Conservation (phyloP, 2,797 vertebrate genomes). For the Picus viridis region DNA sequence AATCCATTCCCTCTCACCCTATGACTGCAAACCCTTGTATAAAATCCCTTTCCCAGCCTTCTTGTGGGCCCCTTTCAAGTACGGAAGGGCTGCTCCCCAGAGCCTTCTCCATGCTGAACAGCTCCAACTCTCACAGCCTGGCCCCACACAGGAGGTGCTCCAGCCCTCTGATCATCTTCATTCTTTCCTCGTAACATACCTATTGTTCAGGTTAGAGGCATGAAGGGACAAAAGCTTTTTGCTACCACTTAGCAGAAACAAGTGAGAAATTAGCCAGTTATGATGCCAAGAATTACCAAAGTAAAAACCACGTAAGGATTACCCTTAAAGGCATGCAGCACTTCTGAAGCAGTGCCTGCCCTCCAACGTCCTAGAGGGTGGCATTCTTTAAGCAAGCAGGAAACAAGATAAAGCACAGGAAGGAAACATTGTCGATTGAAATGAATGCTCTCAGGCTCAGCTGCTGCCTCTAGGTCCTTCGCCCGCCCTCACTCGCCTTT, state of each 20-base stretch:
- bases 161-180: neutral
- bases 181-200: too few relatives aligned
- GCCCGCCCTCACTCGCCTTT: neutral
- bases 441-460: neutral
- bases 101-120: too few relatives aligned
- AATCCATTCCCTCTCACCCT: too few relatives aligned
- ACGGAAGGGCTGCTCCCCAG: too few relatives aligned
- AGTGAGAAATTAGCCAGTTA: accelerated
- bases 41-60: too few relatives aligned
- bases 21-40: too few relatives aligned
- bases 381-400: neutral
- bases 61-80: too few relatives aligned
- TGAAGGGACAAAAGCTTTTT: accelerated
- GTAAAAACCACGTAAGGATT: accelerated
- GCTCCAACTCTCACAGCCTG: too few relatives aligned
- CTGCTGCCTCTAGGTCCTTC: neutral
- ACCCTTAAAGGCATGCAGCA: neutral
- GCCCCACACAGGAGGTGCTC: too few relatives aligned
- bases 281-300: too few relatives aligned
- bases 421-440: neutral
- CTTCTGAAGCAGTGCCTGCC: neutral
- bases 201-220: accelerated
- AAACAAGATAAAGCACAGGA: neutral
- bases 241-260: accelerated
- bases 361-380: accelerated